Base-by-base conservation (phyloP, 2,888 invertebrate species). In the Cryptocephalus primarius region DNA sequence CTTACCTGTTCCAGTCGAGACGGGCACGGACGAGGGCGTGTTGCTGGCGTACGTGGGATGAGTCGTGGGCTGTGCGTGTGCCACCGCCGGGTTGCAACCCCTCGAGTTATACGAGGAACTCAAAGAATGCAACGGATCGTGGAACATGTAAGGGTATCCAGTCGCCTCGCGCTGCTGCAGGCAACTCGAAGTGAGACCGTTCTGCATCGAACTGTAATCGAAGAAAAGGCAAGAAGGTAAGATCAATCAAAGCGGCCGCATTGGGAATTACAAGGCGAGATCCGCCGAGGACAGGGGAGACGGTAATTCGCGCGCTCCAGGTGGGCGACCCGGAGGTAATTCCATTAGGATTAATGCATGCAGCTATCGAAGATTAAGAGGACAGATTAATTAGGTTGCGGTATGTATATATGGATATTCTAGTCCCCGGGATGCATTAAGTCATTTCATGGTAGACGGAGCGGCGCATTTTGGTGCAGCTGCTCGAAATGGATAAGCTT, bases 101-200 rank as follows among this genome's bases (percentile, higher is more conserved):
- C 84, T 80, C 56, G 85, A 85, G 57, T 82, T 78, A 69, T 83
- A 84, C 56, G 82, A 78, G 53, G 82, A 80, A 60, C 83, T 79
- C 51, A 85, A 72, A 46, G 84, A 82, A 65, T 80, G 80, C 48
- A 91, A 77, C 50, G 90, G 89, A 72, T 92, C 90, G 60, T 87
- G 75, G 72, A 91, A 91, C 85, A 91, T 91, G 75, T 91, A 91
- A 34, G 89, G 89, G 71, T 90, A 90, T 46, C 84, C 85, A 36
- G 65, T 64, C 63, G 66, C 66, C 65, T 87, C 84, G 48, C 88
- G 76, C 71, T 88, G 89, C 69, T 88, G 91, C 59, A 86, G 81
- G 70, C 86, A 91, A 70, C 84, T 89, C 60, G 88, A 88, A 57
- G 84, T 84, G 65, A 85, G 68, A 57, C 82, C 83, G 51, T 83